Conservation (phyloP, 2,797 vertebrate species). For the Luscinia megarhynchos region DNA sequence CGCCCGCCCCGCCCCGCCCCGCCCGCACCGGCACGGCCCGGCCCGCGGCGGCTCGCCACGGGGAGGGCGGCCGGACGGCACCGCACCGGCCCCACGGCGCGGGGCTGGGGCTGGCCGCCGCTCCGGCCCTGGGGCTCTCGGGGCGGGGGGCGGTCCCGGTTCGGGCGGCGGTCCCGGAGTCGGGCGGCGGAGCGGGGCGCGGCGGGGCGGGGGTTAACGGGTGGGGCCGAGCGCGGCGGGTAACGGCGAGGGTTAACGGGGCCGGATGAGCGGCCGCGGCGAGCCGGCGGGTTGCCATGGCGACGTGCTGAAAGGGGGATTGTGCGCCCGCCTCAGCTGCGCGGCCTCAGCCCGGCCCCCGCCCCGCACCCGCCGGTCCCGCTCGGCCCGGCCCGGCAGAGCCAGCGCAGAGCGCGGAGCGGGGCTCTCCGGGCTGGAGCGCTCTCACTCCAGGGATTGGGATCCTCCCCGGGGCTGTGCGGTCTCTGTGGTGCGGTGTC, state of each 20-base stretch:
- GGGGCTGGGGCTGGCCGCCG: not conserved
- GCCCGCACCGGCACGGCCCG: not conserved
- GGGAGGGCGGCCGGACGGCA: not conserved
- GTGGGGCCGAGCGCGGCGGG: not conserved
- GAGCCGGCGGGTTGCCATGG: conserved; percentile 76
- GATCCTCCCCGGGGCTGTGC: not conserved
- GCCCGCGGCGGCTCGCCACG: not conserved
- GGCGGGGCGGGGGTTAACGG: not conserved
- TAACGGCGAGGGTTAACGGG: conserved; percentile 26
- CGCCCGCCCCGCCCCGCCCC: not conserved
- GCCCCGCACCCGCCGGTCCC: not conserved
- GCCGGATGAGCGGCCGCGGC: conserved; percentile 45
- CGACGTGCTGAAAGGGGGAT: conserved; percentile 77
- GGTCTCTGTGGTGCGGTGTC: not conserved
- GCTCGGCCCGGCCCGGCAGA: not conserved
- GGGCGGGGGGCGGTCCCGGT: not conserved
- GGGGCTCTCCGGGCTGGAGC: not conserved
- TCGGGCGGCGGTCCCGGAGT: not conserved
- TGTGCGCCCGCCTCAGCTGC: conserved; percentile 71
- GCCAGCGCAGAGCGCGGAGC: not conserved
- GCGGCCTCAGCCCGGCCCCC: conserved; percentile 10
- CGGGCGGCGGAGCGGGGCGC: too few relatives aligned
- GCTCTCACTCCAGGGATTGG: not conserved
- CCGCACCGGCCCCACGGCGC: not conserved
- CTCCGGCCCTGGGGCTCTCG: not conserved